Evolutionary conservation across 2,888 invertebrate species (phyloP).

Genomic region (Ophion slaviceki): DNA sequence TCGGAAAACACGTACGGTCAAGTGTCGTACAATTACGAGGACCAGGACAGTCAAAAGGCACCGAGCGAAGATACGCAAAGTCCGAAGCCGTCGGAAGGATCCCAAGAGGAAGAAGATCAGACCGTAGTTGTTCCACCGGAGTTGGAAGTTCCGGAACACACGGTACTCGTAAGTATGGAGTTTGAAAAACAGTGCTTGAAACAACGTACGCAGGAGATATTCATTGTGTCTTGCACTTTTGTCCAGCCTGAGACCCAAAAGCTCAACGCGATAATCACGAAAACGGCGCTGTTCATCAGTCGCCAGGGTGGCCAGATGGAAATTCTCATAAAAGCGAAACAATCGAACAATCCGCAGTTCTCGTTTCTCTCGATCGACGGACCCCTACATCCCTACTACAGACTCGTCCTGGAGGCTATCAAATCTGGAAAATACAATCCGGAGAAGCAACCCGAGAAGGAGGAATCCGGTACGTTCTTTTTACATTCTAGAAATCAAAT

Average conservation of each 20-base stretch:
- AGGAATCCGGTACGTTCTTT: conserved; percentile 80
- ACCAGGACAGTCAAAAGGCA: conserved; percentile 84
- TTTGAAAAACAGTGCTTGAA: not conserved
- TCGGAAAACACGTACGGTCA: conserved; percentile 87
- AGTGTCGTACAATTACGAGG: conserved; percentile 90
- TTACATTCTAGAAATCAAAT: too few species aligned
- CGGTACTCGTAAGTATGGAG: conserved; percentile 87
- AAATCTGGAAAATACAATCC: conserved; percentile 88
- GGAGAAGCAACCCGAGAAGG: conserved; percentile 82
- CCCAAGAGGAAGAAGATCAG: conserved; percentile 88
- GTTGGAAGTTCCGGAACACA: conserved; percentile 90
- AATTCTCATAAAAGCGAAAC: conserved; percentile 98
- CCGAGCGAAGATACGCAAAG: conserved; percentile 82
- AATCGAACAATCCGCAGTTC: conserved; percentile 96
- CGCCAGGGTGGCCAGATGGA: conserved; percentile 99
- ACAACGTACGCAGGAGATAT: not conserved
- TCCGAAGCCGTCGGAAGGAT: conserved; percentile 82
- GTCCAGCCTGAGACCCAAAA: conserved; percentile 93
- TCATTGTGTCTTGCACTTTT: not conserved
- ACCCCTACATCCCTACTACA: conserved; percentile 94
- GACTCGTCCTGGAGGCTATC: conserved; percentile 89
- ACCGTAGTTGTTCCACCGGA: conserved; percentile 90
- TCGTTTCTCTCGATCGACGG: conserved; percentile 95
- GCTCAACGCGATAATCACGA: conserved; percentile 96
- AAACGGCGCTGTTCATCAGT: conserved; percentile 95